Conservation (phyloP, 2,888 invertebrate species). For the Xestia rhomboidea region DNA sequence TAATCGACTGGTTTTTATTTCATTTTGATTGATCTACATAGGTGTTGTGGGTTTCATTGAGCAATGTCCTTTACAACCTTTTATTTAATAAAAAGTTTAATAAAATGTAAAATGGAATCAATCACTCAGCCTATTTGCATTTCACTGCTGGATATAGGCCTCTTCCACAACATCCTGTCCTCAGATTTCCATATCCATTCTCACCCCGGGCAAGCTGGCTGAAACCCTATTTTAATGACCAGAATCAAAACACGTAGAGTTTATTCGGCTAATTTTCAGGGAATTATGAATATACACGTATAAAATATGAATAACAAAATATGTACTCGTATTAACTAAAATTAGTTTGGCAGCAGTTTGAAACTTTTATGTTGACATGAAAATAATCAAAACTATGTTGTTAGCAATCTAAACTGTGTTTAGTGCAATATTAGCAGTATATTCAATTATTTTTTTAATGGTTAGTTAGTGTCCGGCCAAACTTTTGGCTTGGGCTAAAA, state of each 20-base stretch:
- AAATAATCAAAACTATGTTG: not conserved
- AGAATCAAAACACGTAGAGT: too few relatives aligned
- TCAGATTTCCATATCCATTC: too few relatives aligned
- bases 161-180: too few relatives aligned
- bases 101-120: too few relatives aligned
- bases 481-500: too few relatives aligned
- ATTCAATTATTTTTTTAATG: not conserved
- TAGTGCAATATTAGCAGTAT: not conserved
- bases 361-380: not conserved
- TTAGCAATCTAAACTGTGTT: not conserved
- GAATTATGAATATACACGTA: too few relatives aligned
- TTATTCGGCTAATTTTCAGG: too few relatives aligned
- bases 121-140: too few relatives aligned
- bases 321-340: not conserved
- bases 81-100: not conserved
- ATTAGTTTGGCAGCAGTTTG: conserved; percentile 3
- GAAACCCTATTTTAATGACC: too few relatives aligned
- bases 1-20: conserved; percentile 19
- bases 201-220: too few relatives aligned
- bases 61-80: not conserved
- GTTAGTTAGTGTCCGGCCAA: too few relatives aligned
- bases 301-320: not conserved
- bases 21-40: not conserved
- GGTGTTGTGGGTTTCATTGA: not conserved
- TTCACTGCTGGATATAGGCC: too few relatives aligned